Evolutionary conservation across 35 echinoderm and acorn worm genomes (phyloP).

Genomic region (Eucidaris tribuloides): DNA sequence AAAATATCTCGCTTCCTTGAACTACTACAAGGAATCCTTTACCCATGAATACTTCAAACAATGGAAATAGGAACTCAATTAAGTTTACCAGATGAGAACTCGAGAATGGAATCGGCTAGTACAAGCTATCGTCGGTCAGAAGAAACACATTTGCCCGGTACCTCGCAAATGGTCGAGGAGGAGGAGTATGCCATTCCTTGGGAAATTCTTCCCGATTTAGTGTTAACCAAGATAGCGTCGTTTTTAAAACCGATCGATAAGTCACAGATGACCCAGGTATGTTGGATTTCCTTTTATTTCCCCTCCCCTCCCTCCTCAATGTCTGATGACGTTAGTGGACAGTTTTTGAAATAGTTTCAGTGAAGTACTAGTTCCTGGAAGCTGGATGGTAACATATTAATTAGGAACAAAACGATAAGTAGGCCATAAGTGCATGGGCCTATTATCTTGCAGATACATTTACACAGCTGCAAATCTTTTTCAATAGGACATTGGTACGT

Average conservation of each 20-base stretch:
- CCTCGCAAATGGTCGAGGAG: neutral
- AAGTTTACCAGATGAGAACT: no score
- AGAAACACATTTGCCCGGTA: neutral
- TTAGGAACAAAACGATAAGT: neutral
- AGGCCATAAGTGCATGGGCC: neutral
- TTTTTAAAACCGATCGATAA: neutral
- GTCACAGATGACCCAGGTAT: slow-evolving; percentile 8
- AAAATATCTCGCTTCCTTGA: no score
- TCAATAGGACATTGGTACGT: no score
- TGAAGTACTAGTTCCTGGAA: no score
- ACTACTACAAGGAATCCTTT: no score
- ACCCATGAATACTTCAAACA: no score
- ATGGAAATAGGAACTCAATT: no score
- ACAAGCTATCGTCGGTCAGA: no score
- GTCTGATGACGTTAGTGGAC: neutral
- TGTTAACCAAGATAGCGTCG: slow-evolving; percentile 27
- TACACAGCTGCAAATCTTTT: no score
- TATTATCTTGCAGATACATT: neutral
- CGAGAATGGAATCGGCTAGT: no score
- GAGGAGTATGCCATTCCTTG: neutral
- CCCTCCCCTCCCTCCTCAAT: neutral
- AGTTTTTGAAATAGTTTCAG: no score
- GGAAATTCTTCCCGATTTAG: slow-evolving; percentile 7
- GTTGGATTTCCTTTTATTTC: neutral
- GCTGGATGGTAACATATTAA: neutral